Base-by-base conservation (phyloP, 2,888 invertebrate genomes). In the Perdita meconis region DNA sequence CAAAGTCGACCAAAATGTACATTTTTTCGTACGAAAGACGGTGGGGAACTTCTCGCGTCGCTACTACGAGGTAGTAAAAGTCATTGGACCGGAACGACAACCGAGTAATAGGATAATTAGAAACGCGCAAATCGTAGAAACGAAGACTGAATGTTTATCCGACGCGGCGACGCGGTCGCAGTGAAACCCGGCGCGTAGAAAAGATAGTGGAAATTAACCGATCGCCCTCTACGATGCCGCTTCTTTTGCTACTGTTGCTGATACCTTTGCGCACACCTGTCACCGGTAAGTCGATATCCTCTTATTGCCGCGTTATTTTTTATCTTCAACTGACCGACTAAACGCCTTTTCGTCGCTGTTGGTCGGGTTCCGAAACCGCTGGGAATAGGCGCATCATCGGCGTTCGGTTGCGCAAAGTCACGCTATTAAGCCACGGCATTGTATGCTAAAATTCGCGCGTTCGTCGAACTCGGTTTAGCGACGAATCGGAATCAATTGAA, bases 371-470 rank as follows among this genome's bases (percentile, higher is more conserved):
- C 19, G 34, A 1, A 1, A 22, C 10, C 12, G 13, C 26, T 26
- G 1, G 44, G 5, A 24, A 5, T n/a, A 16, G 67, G 53, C 24
- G 51, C n/a, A 30, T 30, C 16, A 19, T 19, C 70, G 60, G 4
- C 38, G 26, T n/a, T 13, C 56, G 50, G 38, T 75, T 65, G 59
- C 64, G 63, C 74, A 22, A 69, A 68, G 68, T 53, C 78, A 74
- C 38, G 63, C 73, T 61, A 75, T 61, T 53, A 55, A 61, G 67
- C 64, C 64, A 67, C 73, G 53, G 70, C 53, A 84, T 84, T 84
- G 84, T 84, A 84, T 84, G 84, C 61, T 80, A 84, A 84, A 82
- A 55, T 60, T 69, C 44, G 60, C 70, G 59, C 47, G 51, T 38
- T 2, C 47, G 5, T 12, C 22, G 16, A 42, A 36, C 34, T 2